Conservation (phyloP, 2,888 invertebrate species). For the Marasmarcha lunaedactyla region DNA sequence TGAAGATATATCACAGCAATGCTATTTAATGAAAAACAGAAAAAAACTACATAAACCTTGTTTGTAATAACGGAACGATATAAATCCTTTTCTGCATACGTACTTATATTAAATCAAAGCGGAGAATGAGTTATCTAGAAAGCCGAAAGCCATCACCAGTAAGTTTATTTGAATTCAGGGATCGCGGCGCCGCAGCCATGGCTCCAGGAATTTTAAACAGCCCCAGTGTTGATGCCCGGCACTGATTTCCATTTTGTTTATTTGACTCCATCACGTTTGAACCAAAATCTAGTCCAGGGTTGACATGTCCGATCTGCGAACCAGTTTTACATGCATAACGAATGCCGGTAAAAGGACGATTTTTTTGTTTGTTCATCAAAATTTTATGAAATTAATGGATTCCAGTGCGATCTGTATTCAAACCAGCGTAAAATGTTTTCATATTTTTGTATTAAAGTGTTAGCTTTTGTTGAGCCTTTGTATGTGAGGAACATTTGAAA, state of each 20-base stretch:
- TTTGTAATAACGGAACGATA: too few species aligned
- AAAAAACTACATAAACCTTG: too few species aligned
- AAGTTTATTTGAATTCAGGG: slow-evolving; percentile 22
- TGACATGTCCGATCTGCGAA: slow-evolving; percentile 27
- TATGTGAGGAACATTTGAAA: too few species aligned
- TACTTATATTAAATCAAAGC: too few species aligned
- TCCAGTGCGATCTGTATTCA: background rate
- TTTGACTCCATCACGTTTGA: slow-evolving; percentile 34
- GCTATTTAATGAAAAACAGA: too few species aligned
- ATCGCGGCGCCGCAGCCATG: slow-evolving; percentile 5
- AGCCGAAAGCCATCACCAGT: background rate
- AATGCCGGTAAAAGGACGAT: slow-evolving; percentile 18
- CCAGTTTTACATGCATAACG: slow-evolving; percentile 26
- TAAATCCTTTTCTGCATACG: too few species aligned
- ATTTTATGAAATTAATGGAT: background rate
- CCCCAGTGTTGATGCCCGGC: slow-evolving; percentile 21
- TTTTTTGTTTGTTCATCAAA: background rate
- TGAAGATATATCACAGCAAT: too few species aligned
- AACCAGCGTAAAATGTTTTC: background rate
- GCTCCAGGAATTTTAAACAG: slow-evolving; percentile 29
- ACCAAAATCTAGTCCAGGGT: slow-evolving; percentile 28
- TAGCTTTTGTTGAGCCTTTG: too few species aligned
- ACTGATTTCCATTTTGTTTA: slow-evolving; percentile 28
- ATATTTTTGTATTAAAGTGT: too few species aligned
- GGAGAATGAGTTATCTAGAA: background rate